A percentile compares a stretch with the other conserved stretches of the same genome.
Conservation (phyloP, 2,113 vertebrate genomes). For the Aphyosemion australe region DNA sequence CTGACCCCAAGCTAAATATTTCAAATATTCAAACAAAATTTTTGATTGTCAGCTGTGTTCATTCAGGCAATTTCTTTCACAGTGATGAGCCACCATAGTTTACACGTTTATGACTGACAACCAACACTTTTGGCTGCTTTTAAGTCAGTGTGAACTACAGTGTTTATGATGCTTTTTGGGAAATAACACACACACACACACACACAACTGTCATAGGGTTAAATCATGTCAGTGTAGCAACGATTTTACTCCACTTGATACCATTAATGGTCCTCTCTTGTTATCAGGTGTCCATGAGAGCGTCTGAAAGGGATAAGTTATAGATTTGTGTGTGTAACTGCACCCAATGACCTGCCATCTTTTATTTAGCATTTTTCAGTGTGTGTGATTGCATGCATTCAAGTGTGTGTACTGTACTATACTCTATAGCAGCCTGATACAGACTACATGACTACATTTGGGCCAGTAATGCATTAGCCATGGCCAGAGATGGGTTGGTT, state of each 20-base stretch:
- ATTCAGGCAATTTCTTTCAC: constrained; percentile 40
- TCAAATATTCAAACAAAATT: constrained; percentile 49
- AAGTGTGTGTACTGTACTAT: constrained; percentile 41
- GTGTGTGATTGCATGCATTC: constrained; percentile 5
- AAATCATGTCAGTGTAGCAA: constrained; percentile 26
- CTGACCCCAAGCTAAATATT: constrained; percentile 63
- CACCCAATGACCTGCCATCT: constrained; percentile 51
- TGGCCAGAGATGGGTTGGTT: constrained; percentile 63
- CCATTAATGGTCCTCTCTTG: constrained; percentile 38
- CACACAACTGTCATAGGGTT: background rate
- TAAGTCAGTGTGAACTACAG: constrained; percentile 20
- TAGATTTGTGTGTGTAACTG: constrained; percentile 55
- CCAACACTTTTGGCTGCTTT: constrained; percentile 11
- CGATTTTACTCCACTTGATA: constrained; percentile 24
- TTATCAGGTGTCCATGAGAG: constrained; percentile 53
- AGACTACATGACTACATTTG: constrained; percentile 51
- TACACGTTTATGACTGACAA: constrained; percentile 1
- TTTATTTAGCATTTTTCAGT: background rate
- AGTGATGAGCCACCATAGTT: constrained; percentile 19
- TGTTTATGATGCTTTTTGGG: background rate
- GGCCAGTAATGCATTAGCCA: constrained; percentile 63
- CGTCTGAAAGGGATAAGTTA: constrained; percentile 45
- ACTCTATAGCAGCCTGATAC: constrained; percentile 50
- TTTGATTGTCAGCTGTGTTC: constrained; percentile 57
- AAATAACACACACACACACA: background rate